phyloP scores from a whole-genome alignment of 2,113 vertebrate genomes.

The Sisor rabdophorus region DNA sequence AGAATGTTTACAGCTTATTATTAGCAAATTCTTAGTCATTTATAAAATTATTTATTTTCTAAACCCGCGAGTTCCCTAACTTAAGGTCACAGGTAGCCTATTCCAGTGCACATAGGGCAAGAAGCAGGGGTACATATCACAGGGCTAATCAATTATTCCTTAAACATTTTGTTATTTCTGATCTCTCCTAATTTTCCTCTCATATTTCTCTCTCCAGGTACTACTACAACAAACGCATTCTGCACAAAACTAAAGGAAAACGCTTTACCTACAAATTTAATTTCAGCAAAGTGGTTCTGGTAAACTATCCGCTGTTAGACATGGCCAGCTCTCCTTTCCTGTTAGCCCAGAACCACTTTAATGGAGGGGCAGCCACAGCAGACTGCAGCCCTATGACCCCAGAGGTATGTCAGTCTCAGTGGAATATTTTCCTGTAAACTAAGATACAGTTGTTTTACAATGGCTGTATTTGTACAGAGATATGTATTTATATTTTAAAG shows the following conservation, averaged over 20 bases:
- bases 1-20: no score
- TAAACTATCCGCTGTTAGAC: conserved; percentile 86
- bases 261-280: conserved; percentile 95
- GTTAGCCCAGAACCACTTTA: conserved; percentile 81
- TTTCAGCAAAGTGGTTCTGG: conserved; percentile 89
- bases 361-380: conserved; percentile 66
- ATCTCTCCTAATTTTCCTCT: background rate
- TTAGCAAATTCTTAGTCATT: no score
- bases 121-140: no score
- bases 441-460: background rate
- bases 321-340: conserved; percentile 81
- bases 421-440: background rate
- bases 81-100: no score
- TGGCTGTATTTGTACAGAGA: background rate
- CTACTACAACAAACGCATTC: conserved; percentile 92
- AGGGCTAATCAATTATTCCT: no score
- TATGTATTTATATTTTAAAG: background rate
- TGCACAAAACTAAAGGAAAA: conserved; percentile 93
- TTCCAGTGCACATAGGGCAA: no score
- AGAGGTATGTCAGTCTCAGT: conserved; percentile 67
- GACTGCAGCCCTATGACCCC: conserved; percentile 78
- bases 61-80: no score
- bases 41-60: conserved; percentile 23
- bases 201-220: conserved; percentile 67
- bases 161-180: background rate